These are phyloP conservation scores for Theropithecus gelada DNA, from an alignment of 2,113 vertebrate genomes.

Conservation along the genomic window DNA sequence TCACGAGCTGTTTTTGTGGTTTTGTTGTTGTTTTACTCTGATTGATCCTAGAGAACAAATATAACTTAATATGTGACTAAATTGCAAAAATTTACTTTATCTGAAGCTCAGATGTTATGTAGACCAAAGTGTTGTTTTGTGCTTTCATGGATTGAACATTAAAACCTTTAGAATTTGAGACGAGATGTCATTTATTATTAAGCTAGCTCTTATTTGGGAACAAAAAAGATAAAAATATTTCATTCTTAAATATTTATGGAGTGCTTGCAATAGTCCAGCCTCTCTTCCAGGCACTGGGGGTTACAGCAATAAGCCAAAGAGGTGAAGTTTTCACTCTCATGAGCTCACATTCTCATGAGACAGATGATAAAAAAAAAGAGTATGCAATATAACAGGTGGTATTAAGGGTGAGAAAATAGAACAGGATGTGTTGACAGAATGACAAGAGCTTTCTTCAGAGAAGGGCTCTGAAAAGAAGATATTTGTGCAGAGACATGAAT, in stretches of 20 bases:
- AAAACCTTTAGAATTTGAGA: slow-evolving; percentile 46
- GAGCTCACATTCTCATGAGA: background rate
- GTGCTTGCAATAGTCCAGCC: background rate
- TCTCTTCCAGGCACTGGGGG: background rate
- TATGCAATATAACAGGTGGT: background rate
- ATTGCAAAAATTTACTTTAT: slow-evolving; percentile 16
- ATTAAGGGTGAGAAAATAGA: background rate
- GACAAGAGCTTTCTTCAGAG: background rate
- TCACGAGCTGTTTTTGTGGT: slow-evolving; percentile 15
- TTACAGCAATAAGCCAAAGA: background rate
- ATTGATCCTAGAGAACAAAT: slow-evolving; percentile 5
- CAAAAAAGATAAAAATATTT: background rate
- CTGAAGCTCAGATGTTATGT: slow-evolving; percentile 3
- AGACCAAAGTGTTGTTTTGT: background rate
- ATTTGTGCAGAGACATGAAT: background rate
- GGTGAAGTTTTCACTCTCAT: background rate
- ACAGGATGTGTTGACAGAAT: background rate
- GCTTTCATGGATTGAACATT: background rate
- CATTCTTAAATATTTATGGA: background rate
- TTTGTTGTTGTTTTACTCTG: slow-evolving; percentile 3
- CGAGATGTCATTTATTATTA: slow-evolving; percentile 34
- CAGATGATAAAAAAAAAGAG: background rate
- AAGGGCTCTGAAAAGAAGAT: background rate
- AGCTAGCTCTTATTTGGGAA: background rate
- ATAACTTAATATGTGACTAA: background rate